Conservation (phyloP, 2,113 vertebrate species). For the Carassius carassius region DNA sequence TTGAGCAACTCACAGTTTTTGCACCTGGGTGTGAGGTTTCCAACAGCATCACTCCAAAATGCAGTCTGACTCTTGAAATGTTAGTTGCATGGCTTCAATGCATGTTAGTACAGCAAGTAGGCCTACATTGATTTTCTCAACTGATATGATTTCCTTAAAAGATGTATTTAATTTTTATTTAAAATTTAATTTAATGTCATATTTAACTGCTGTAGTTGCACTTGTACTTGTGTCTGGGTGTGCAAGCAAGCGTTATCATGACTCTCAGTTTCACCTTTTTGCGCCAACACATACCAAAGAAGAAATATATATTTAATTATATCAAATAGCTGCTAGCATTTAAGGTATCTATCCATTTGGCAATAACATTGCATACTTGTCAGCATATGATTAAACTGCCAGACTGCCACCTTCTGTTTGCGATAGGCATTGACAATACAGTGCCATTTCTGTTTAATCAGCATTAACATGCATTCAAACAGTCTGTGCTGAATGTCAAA, state of each 20-base stretch:
- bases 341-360: background rate
- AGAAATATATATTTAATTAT: background rate
- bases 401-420: constrained; percentile 65
- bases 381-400: background rate
- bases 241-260: background rate
- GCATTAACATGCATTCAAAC: background rate
- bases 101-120: background rate
- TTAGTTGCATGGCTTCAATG: background rate
- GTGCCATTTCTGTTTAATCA: background rate
- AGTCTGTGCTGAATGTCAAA: background rate
- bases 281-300: constrained; percentile 1
- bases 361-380: background rate
- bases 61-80: background rate
- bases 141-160: background rate
- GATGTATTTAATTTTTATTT: background rate
- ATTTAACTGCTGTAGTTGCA: background rate
- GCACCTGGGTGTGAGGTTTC: constrained; percentile 3
- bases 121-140: background rate
- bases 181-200: background rate
- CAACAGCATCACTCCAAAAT: constrained; percentile 17
- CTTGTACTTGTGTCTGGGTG: background rate
- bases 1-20: constrained; percentile 25
- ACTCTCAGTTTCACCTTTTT: background rate
- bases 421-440: constrained; percentile 11
- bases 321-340: background rate